phyloP scores from a whole-genome alignment of 2,113 vertebrate species.

The Fregata magnificens region DNA sequence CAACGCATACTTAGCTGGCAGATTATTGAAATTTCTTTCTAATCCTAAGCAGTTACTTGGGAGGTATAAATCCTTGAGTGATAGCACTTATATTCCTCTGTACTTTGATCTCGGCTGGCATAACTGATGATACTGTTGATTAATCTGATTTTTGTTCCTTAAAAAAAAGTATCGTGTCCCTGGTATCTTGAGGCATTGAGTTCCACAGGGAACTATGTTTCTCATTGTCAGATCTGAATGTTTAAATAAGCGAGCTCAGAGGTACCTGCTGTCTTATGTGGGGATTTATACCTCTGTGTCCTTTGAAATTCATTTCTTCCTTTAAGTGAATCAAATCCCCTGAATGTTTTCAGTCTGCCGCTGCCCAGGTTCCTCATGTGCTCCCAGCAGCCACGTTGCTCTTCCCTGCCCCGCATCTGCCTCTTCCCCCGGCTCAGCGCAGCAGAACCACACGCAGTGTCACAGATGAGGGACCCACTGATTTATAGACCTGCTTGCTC shows the following conservation, averaged over 20 bases:
- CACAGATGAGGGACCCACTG: neutral
- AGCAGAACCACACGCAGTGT: accelerated
- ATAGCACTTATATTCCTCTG: slow-evolving; percentile 37
- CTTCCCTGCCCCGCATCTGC: neutral
- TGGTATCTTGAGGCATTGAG: neutral
- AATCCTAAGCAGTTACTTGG: slow-evolving; percentile 51
- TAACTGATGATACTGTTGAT: slow-evolving; percentile 2
- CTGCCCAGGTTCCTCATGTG: neutral
- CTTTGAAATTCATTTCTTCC: neutral
- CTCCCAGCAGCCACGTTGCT: neutral
- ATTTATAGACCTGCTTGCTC: neutral
- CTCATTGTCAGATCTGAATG: neutral
- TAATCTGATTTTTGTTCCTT: slow-evolving; percentile 30
- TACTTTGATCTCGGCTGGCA: slow-evolving; percentile 45
- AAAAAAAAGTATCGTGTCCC: neutral
- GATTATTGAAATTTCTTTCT: slow-evolving; percentile 62
- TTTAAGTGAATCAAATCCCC: neutral
- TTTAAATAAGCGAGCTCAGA: neutral
- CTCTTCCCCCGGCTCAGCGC: accelerated
- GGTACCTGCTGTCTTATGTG: neutral
- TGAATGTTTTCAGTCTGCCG: neutral
- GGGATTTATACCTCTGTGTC: neutral
- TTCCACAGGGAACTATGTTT: neutral
- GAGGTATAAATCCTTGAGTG: slow-evolving; percentile 47
- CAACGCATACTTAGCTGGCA: slow-evolving; percentile 24